Base-by-base conservation (phyloP, 2,113 vertebrate species). In the Chionodraco myersi region DNA sequence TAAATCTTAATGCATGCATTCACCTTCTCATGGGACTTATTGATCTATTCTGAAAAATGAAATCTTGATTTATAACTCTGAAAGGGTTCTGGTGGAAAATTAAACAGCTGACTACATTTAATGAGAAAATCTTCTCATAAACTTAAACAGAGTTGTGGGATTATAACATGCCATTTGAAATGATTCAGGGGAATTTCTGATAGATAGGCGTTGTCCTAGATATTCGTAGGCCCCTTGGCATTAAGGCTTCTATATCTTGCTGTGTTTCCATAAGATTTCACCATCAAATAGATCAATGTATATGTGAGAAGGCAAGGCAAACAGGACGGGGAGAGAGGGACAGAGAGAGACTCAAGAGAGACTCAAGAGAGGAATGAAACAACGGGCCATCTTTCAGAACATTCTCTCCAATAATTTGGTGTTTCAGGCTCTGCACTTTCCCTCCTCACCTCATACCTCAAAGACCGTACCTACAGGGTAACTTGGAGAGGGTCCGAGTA, bases 1-100 rank as follows among this genome's bases (percentile, higher is more conserved):
- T 94, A 92, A 92, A 84, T 70, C 77, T 69, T 77, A 90, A 90
- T 84, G 77, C 77, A 72, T 64, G 72, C 61, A 8, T 83, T 86
- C 72, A 72, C 36, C 85, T 77, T 88, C 91, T 81, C 77, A 44
- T 12, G 77, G 76, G 86, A 83, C 56, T 73, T 45, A 71, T 23
- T 72, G 70, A 73, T 82, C 64, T 60, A 48, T 15, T 45, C 56
- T 61, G 14, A 72, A 44, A 85, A 73, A 75, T 51, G 11, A 79
- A 89, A 47, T 72, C 67, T 84, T 77, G n/a, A 66, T 79, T 62
- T 52, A 45, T 41, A 78, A 78, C 66, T 73, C 1, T 59, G 58
- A 73, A 30, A 13, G 59, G 36, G 26, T 51, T 76, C n/a, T 62
- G 63, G 51, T 36, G 52, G 44, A 77, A 59, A 65, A 44, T 26